Conservation (phyloP, 2,113 vertebrate genomes). For the Colistium nudipinnis region DNA sequence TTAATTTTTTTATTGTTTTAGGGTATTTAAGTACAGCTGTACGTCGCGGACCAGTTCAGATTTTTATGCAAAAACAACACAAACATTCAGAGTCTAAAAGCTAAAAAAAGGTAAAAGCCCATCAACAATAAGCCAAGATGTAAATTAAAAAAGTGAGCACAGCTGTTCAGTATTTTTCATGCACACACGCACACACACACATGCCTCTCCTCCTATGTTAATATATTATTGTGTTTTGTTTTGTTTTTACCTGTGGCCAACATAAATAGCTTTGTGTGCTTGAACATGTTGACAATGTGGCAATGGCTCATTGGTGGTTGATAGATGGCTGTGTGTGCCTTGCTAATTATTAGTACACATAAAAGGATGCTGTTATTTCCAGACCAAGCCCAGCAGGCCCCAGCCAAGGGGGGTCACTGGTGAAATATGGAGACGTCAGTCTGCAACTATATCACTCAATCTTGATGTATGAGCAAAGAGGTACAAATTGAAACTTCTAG, state of each 20-base stretch:
- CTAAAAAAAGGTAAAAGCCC: constrained; percentile 3
- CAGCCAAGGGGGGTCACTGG: constrained; percentile 76
- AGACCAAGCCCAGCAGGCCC: constrained; percentile 67
- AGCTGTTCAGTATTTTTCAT: constrained; percentile 3
- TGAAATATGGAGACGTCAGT: constrained; percentile 80
- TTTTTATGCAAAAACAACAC: neutral
- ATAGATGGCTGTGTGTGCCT: constrained; percentile 80
- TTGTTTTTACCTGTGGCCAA: constrained; percentile 71
- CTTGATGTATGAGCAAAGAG: constrained; percentile 84
- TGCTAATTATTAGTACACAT: constrained; percentile 84
- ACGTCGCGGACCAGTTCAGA: too few relatives aligned
- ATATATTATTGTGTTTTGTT: constrained; percentile 65
- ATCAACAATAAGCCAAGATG: constrained; percentile 20
- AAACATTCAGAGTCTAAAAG: neutral
- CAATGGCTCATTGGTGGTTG: constrained; percentile 75
- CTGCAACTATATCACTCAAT: constrained; percentile 82
- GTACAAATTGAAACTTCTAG: constrained; percentile 84
- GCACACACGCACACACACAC: constrained; percentile 20
- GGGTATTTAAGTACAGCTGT: neutral
- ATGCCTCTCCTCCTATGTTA: constrained; percentile 23
- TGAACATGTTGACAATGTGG: constrained; percentile 79
- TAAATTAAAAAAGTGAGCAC: constrained; percentile 23
- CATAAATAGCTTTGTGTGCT: constrained; percentile 78
- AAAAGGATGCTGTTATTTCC: constrained; percentile 84
- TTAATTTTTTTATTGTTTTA: neutral